These are phyloP conservation scores for Podarcis lilfordi DNA, from an alignment of 2,797 vertebrate species.

Conservation along the genomic window DNA sequence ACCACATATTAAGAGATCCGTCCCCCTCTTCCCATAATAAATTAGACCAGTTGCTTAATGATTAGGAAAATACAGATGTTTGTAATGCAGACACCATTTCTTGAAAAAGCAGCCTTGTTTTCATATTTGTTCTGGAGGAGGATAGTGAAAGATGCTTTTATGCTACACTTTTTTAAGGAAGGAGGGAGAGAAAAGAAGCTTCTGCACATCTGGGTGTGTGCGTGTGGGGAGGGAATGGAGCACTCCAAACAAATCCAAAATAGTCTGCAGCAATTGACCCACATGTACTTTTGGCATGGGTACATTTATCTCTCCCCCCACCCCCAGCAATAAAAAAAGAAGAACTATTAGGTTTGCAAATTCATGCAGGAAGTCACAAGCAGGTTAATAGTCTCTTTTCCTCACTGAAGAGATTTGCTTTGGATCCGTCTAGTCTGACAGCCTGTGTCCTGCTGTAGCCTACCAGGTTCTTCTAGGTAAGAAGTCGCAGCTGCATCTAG, in stretches of 20 bases:
- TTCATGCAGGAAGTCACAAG: constrained; percentile 5
- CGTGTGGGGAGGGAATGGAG: no score
- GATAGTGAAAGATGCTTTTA: not conserved
- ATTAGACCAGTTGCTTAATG: not conserved
- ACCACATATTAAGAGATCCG: not conserved
- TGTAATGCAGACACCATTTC: not conserved
- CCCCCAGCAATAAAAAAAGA: not conserved
- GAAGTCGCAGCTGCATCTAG: not conserved
- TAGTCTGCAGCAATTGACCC: not conserved
- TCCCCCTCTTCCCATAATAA: no score
- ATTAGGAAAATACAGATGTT: not conserved
- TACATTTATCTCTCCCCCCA: not conserved
- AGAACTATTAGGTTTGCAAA: not conserved
- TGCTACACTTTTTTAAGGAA: not conserved
- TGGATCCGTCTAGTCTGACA: not conserved
- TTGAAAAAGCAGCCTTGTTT: not conserved
- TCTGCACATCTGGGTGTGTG: not conserved
- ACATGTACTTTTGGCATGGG: not conserved
- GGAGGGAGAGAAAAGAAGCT: not conserved
- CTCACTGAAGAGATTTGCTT: not conserved
- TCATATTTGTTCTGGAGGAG: not conserved
- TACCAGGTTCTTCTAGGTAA: not conserved
- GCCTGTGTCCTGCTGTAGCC: not conserved
- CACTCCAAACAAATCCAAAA: not conserved
- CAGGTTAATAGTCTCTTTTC: constrained; percentile 10